Conservation (phyloP, 2,113 vertebrate species). For the Collichthys lucidus region DNA sequence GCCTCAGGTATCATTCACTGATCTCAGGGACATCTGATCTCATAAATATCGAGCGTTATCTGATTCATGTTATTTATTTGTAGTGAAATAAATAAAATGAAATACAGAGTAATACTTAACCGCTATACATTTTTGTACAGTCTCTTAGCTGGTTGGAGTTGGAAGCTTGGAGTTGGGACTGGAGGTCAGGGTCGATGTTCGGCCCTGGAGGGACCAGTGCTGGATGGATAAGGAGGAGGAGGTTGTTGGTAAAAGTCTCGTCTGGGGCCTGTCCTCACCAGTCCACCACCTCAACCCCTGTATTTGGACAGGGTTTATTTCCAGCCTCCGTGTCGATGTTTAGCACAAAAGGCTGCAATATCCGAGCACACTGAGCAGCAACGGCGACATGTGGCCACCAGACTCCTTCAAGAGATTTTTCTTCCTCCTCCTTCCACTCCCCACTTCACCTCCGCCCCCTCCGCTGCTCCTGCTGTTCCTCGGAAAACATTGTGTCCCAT, state of each 20-base stretch:
- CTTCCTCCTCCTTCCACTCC: conserved; percentile 35
- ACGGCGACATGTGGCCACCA: conserved; percentile 86
- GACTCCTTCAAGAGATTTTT: conserved; percentile 69
- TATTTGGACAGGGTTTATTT: conserved; percentile 80
- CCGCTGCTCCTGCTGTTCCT: conserved; percentile 72
- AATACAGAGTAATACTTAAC: background rate
- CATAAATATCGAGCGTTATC: background rate
- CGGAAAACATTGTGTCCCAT: conserved; percentile 76
- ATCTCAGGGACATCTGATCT: background rate
- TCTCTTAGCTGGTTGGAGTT: conserved; percentile 14
- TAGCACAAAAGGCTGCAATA: conserved; percentile 76
- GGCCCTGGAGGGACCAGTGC: conserved; percentile 20
- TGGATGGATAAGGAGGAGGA: conserved; percentile 41
- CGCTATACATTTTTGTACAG: background rate
- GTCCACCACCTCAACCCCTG: conserved; percentile 60
- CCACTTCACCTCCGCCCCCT: conserved; percentile 10
- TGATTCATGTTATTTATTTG: background rate
- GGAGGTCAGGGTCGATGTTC: conserved; percentile 59
- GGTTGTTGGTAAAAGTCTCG: conserved; percentile 50
- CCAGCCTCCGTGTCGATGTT: conserved; percentile 72
- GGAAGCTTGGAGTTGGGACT: conserved; percentile 14
- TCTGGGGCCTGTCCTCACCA: conserved; percentile 65
- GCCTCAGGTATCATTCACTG: background rate
- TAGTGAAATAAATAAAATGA: no score
- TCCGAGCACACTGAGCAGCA: conserved; percentile 65